A percentile compares a stretch with the other conserved stretches of the same genome.
These are phyloP conservation scores for Limnodromus scolopaceus DNA, from an alignment of 2,797 vertebrate species.

Conservation along the genomic window DNA sequence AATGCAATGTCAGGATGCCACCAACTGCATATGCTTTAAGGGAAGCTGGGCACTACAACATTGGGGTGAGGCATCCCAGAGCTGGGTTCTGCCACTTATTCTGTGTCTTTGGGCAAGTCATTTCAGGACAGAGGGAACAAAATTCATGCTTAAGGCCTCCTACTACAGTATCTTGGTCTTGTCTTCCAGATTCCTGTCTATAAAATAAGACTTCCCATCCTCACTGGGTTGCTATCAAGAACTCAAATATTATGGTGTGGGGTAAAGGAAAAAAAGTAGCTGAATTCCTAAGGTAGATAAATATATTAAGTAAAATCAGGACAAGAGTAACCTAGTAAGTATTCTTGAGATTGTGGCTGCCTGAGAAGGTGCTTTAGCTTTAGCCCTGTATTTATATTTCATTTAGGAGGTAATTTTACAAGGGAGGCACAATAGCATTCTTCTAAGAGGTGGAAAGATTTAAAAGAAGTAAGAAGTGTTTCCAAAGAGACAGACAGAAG, in stretches of 20 bases:
- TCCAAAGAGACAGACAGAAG: neutral
- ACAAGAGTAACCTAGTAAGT: neutral
- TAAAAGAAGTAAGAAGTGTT: neutral
- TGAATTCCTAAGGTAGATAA: neutral
- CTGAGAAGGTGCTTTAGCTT: neutral
- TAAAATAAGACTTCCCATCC: neutral
- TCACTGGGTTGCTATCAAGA: neutral
- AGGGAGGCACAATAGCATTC: neutral
- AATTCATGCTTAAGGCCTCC: neutral
- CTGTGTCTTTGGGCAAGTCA: neutral
- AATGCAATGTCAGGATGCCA: neutral
- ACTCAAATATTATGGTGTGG: neutral
- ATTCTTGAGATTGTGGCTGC: neutral
- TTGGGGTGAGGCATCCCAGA: neutral
- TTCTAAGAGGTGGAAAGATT: neutral
- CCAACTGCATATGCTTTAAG: neutral
- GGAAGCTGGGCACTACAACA: neutral
- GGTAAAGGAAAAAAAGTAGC: neutral
- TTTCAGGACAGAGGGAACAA: neutral
- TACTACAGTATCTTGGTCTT: neutral
- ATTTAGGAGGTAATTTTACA: neutral
- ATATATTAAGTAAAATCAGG: neutral
- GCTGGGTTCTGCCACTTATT: neutral
- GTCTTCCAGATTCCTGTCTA: neutral
- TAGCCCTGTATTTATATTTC: neutral